Base-by-base conservation (phyloP, 2,888 invertebrate genomes). In the Aromia moschata region DNA sequence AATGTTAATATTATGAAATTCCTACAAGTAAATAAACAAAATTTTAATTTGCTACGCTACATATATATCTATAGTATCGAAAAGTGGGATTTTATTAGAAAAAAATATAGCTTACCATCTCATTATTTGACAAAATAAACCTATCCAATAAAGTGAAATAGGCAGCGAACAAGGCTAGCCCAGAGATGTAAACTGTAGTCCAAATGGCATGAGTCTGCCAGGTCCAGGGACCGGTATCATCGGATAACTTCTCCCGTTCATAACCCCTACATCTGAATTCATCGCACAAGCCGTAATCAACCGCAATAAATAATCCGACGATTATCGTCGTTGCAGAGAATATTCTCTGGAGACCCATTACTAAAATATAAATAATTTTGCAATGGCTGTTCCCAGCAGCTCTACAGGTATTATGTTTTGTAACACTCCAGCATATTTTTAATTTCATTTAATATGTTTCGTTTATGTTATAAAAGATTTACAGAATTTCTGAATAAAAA, bases 231-330 rank as follows among this genome's bases (percentile, higher is more conserved):
- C 80, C 81, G 16, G 75, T 72, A 70, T 81, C 81, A 58, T 80
- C 79, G 12, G 74, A 69, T 15, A 77, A 71, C 31, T 73, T 71
- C 49, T 80, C 76, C 33, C 82, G 74, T 63, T 82, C 82, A 69
- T 79, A 78, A 9, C 86, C 86, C 60, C 86, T 81, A 71, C 86
- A 86, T 45, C 84, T 81, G 70, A 86, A 86, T 74, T 86, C 85
- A 72, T 86, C 85, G 70, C 86, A 86, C 10, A 86, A 78, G 2
- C 85, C 85, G 71, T 86, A 86, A 75, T 86, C 86, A 12, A 86
- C 85, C 53, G 85, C 83, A 68, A 86, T 84, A 71, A 86, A 86
- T 18, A 86, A 76, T 5, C 86, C 86, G 20, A 85, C 84, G 43
- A 85, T 84, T 63, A 85, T 84, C n/a, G 84, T 84, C 37, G 85